phyloP scores from a whole-genome alignment of 1,140 invertebrate genomes.

The Alviniconcha marisindica region DNA sequence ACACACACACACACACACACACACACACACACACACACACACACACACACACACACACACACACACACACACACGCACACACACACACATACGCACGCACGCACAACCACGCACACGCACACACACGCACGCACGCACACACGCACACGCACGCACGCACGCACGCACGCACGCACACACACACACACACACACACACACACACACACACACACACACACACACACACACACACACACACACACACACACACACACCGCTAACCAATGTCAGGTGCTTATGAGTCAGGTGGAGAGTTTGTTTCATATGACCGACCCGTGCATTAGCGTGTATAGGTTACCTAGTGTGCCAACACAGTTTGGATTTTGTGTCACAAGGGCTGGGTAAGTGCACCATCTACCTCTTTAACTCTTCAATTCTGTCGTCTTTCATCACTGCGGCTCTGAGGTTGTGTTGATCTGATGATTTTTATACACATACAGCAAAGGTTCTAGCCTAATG shows the following conservation, averaged over 20 bases:
- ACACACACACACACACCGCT: not conserved
- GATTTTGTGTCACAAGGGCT: too few relatives aligned
- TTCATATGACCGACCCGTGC: too few relatives aligned
- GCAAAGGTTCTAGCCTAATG: too few relatives aligned
- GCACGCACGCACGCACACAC: not conserved
- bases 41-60: not conserved
- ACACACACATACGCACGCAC: not conserved
- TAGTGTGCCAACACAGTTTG: too few relatives aligned
- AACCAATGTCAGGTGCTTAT: too few relatives aligned
- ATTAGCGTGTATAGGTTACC: too few relatives aligned
- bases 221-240: not conserved
- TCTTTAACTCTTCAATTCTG: too few relatives aligned
- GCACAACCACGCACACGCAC: not conserved
- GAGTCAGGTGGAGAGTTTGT: too few relatives aligned
- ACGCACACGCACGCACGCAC: not conserved
- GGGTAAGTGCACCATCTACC: too few relatives aligned
- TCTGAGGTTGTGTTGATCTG: too few relatives aligned
- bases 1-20: not conserved
- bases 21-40: slow-evolving; percentile 14
- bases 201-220: not conserved
- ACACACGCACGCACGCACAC: slow-evolving; percentile 10
- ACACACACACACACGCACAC: not conserved
- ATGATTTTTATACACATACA: too few relatives aligned
- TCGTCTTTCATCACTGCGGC: too few relatives aligned
- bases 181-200: not conserved